phyloP scores from a whole-genome alignment of 30 jellyfish, hydroid and myxozoan genomes.

The Chrysaora quinquecirrha region DNA sequence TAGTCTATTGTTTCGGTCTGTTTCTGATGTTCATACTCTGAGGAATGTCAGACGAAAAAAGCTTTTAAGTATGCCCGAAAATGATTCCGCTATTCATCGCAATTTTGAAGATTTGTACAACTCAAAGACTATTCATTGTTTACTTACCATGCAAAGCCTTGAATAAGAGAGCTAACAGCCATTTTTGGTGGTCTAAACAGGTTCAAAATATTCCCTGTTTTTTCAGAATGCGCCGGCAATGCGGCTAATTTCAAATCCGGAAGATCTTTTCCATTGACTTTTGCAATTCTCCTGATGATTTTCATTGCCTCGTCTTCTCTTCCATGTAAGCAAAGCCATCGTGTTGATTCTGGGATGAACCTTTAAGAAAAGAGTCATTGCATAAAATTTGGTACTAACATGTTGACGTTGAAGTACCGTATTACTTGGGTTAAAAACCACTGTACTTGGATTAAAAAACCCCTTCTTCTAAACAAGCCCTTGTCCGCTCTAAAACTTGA shows the following conservation, averaged over 20 bases:
- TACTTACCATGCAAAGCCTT: slow-evolving; percentile 72
- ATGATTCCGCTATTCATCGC: too few species aligned
- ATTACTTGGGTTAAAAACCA: too few species aligned
- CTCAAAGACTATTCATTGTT: too few species aligned
- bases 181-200: slow-evolving; percentile 51
- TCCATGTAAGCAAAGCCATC: slow-evolving; percentile 84
- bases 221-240: background rate
- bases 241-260: slow-evolving; percentile 34
- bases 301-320: slow-evolving; percentile 80
- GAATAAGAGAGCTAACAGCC: slow-evolving; percentile 58
- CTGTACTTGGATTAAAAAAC: too few species aligned
- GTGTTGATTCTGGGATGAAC: slow-evolving; percentile 86
- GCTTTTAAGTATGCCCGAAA: background rate
- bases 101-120: too few species aligned
- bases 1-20: too few species aligned
- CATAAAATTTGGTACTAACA: slow-evolving; percentile 40
- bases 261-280: slow-evolving; percentile 48
- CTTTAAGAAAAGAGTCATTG: slow-evolving; percentile 29
- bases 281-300: slow-evolving; percentile 57
- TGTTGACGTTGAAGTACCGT: too few species aligned
- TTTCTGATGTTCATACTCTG: too few species aligned
- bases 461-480: too few species aligned
- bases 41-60: too few species aligned
- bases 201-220: slow-evolving; percentile 39
- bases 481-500: too few species aligned